Evolutionary conservation across 2,797 vertebrate genomes (phyloP).

Genomic region (Alcedo quadribrachys): DNA sequence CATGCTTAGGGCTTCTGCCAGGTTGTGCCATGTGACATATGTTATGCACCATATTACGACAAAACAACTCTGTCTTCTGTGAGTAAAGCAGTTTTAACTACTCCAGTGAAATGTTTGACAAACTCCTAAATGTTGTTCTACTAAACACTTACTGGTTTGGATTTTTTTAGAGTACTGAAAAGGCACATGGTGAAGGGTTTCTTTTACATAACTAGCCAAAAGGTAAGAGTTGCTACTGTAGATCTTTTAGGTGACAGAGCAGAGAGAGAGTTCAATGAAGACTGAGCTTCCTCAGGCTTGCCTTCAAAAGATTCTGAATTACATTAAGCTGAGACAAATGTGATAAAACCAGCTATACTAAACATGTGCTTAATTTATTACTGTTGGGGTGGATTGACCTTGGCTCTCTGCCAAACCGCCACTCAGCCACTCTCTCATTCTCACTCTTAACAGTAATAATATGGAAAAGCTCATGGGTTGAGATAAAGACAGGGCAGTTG

Average conservation of each 20-base stretch:
- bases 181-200: background rate
- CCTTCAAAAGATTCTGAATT: background rate
- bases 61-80: background rate
- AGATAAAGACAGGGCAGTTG: background rate
- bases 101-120: background rate
- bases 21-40: background rate
- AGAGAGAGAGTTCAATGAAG: background rate
- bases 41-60: background rate
- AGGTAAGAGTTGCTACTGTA: background rate
- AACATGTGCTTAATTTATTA: background rate
- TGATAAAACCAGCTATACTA: background rate
- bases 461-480: background rate
- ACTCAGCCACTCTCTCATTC: background rate
- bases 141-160: background rate
- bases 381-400: background rate
- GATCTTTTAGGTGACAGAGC: background rate
- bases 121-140: background rate
- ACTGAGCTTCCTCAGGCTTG: background rate
- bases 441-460: background rate
- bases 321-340: background rate
- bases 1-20: background rate
- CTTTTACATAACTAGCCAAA: background rate
- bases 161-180: background rate
- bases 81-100: background rate
- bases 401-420: background rate